Percentiles rank a stretch among this genome's conserved stretches.
Evolutionary conservation across 2,888 invertebrate species (phyloP).

Genomic region (Lingula anatina): DNA sequence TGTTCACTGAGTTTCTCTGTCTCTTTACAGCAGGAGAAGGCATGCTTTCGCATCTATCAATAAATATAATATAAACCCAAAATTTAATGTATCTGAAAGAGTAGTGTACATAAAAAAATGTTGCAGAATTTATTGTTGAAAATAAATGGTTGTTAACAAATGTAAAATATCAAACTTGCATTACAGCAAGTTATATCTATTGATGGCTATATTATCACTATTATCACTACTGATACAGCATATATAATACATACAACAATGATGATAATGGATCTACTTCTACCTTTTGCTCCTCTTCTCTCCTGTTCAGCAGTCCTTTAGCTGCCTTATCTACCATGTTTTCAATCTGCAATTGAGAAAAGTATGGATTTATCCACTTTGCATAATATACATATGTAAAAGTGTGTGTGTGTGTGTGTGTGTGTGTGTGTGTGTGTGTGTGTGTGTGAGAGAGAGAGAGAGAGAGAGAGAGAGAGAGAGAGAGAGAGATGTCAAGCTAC

Average conservation of each 20-base stretch:
- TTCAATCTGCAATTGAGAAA: conserved; percentile 53
- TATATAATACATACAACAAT: too few relatives aligned
- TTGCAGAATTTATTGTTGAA: not conserved
- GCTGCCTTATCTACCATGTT: conserved; percentile 75
- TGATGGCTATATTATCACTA: too few relatives aligned
- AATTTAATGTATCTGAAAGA: not conserved
- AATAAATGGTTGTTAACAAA: not conserved
- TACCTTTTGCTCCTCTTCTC: conserved; percentile 75
- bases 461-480: not conserved
- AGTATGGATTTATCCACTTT: too few relatives aligned
- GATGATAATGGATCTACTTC: too few relatives aligned
- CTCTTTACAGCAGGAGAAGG: conserved; percentile 80
- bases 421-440: not conserved
- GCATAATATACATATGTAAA: too few relatives aligned
- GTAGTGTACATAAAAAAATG: not conserved
- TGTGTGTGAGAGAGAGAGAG: not conserved
- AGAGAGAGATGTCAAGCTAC: too few relatives aligned
- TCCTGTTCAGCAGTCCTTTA: conserved; percentile 76
- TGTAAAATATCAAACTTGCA: too few relatives aligned
- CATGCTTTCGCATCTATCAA: conserved; percentile 58
- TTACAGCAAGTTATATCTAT: too few relatives aligned
- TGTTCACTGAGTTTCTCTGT: conserved; percentile 84
- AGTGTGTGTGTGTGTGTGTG: too few relatives aligned
- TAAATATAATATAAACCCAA: not conserved
- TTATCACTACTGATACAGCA: too few relatives aligned